phyloP scores from a whole-genome alignment of 2,888 invertebrate species.

The Augochlorella aurata region DNA sequence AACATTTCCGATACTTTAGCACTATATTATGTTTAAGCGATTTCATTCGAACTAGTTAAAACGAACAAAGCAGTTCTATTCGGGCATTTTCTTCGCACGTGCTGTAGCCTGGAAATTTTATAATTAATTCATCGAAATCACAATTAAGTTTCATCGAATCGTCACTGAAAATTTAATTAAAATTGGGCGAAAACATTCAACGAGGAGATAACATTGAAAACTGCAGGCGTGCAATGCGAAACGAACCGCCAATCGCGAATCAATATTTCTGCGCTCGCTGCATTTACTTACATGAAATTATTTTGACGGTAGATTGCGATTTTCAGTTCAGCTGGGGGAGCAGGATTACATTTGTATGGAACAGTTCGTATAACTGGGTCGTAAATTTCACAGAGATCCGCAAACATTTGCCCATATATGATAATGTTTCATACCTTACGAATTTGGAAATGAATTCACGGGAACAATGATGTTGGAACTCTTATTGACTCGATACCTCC shows the following conservation, averaged over 20 bases:
- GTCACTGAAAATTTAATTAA: neutral
- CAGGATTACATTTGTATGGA: neutral
- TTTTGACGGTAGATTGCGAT: neutral
- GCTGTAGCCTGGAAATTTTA: neutral
- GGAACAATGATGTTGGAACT: neutral
- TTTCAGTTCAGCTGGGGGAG: neutral
- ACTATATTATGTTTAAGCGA: neutral
- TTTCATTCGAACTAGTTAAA: neutral
- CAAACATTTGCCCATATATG: neutral
- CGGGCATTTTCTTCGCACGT: neutral
- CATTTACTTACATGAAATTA: neutral
- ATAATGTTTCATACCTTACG: neutral
- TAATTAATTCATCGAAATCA: neutral
- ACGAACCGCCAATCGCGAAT: neutral
- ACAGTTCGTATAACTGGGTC: neutral
- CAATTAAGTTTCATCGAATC: neutral
- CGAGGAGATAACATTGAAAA: neutral
- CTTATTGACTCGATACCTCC: neutral
- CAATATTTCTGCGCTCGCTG: neutral
- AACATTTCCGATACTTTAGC: too few species aligned
- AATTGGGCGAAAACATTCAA: neutral
- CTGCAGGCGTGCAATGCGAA: neutral
- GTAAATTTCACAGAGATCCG: neutral
- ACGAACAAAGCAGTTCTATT: conserved; percentile 1
- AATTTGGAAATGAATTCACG: neutral